Conservation (phyloP, 2,797 vertebrate genomes). For the Melopsittacus undulatus region DNA sequence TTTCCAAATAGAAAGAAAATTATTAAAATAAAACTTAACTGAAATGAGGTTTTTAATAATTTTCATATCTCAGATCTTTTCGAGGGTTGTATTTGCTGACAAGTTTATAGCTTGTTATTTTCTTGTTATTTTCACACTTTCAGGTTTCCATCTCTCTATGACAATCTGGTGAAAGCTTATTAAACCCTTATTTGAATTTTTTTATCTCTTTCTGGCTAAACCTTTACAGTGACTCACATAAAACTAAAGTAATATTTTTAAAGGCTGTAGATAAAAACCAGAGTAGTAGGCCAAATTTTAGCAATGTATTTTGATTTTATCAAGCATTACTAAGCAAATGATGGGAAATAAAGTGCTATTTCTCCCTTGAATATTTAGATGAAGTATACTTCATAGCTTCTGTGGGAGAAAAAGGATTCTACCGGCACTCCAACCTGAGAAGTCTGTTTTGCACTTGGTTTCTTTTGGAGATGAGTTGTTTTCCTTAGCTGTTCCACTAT, state of each 20-base stretch:
- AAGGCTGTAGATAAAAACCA: background rate
- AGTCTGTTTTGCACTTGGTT: slow-evolving; percentile 7
- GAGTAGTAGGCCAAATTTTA: slow-evolving; percentile 1
- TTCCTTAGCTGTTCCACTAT: background rate
- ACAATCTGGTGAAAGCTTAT: slow-evolving; percentile 70
- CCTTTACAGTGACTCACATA: slow-evolving; percentile 48
- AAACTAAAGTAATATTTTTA: slow-evolving; percentile 7
- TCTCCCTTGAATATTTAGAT: slow-evolving; percentile 36
- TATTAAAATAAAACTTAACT: slow-evolving; percentile 59
- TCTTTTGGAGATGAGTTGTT: slow-evolving; percentile 15
- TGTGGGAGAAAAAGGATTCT: background rate
- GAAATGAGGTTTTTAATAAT: slow-evolving; percentile 49
- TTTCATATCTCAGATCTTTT: slow-evolving; percentile 61
- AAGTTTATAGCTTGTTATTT: slow-evolving; percentile 47
- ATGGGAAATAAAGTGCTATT: slow-evolving; percentile 48
- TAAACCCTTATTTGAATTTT: slow-evolving; percentile 70
- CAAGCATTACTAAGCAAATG: background rate
- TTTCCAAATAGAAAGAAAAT: slow-evolving; percentile 54
- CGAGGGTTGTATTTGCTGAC: slow-evolving; percentile 66
- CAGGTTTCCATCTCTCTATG: slow-evolving; percentile 53
- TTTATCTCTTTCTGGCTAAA: slow-evolving; percentile 53
- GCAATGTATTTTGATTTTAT: slow-evolving; percentile 61
- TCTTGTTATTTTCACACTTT: slow-evolving; percentile 68
- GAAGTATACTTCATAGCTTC: background rate
- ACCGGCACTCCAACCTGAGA: background rate